Base-by-base conservation (phyloP, 2,113 vertebrate genomes). In the Thymallus thymallus region DNA sequence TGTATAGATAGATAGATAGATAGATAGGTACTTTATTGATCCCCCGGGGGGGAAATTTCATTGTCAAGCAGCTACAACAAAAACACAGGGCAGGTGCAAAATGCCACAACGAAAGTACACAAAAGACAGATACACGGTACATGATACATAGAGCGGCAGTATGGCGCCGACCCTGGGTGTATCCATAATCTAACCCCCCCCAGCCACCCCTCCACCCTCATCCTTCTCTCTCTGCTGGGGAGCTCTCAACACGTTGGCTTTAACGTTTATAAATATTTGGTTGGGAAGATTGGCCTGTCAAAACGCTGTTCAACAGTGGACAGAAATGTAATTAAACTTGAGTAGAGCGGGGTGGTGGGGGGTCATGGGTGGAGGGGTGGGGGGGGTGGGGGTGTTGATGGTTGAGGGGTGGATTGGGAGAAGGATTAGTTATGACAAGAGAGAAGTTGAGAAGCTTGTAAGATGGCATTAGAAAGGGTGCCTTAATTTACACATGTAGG, bases 291-390 rank as follows among this genome's bases (percentile, higher is more conserved):
- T 58, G 24, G 30, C 14, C 64, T 68, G 73, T 74, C 64, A 74
- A 4, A 55, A 22, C 22, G 1, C 3, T 14, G 35, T 48, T 69
- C 64, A 58, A 76, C 67, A 62, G 66, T 41, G 30, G 26, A 71
- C 60, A 71, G 30, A 30, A 64, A 58, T n/a, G 24, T 23, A 56
- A 76, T 64, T 71, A 41, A 18, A 76, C 24, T 45, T 45, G 56
- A n/a, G 45, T 67, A 61, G 69, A 45, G 45, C 60, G 67, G 24
- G 61, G 56, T 66, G 51, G 32, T 65, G 46, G 45, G 65, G 73
- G 58, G 22, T 60, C 29, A 30, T 55, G 69, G 32, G 61, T 13
- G 24, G 24, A 24, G 62, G 51, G 51, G 16, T 55, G 51, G 51
- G 18, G 56, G 55, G 14, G 14, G 18, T 4, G 51, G 51, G 48